phyloP scores from a whole-genome alignment of 2,888 invertebrate species.

The Philereme transversata region DNA sequence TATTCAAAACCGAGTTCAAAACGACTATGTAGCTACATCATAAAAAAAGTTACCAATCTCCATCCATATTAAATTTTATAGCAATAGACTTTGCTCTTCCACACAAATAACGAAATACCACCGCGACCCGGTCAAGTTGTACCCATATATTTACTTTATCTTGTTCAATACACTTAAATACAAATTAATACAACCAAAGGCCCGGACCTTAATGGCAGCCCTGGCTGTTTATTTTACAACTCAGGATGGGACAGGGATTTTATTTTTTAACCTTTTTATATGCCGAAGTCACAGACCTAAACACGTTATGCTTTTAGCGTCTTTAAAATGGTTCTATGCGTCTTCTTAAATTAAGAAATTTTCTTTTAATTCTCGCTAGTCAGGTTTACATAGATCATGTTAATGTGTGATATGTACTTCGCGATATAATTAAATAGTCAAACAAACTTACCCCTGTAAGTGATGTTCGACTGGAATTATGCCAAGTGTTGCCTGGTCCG shows the following conservation, averaged over 20 bases:
- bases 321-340: slow-evolving; percentile 45
- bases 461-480: no score
- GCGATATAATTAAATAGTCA: no score
- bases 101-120: slow-evolving; percentile 55
- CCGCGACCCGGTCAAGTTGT: slow-evolving; percentile 57
- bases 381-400: no score
- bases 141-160: slow-evolving; percentile 82
- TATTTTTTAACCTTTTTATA: slow-evolving; percentile 65
- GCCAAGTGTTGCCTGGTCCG: no score
- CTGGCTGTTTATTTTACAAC: slow-evolving; percentile 82
- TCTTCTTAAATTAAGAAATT: no score
- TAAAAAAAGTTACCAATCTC: no score
- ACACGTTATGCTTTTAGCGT: slow-evolving; percentile 66
- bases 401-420: no score
- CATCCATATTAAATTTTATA: slow-evolving; percentile 2
- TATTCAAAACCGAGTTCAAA: no score
- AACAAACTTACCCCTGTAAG: no score
- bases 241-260: slow-evolving; percentile 72
- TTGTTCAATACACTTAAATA: slow-evolving; percentile 84
- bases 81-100: slow-evolving; percentile 7
- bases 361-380: no score
- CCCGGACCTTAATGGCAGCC: slow-evolving; percentile 76
- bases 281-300: slow-evolving; percentile 43
- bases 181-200: slow-evolving; percentile 82
- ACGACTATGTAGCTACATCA: no score